Conservation (phyloP, 1,140 invertebrate genomes). For the Agraylea sexmaculata region DNA sequence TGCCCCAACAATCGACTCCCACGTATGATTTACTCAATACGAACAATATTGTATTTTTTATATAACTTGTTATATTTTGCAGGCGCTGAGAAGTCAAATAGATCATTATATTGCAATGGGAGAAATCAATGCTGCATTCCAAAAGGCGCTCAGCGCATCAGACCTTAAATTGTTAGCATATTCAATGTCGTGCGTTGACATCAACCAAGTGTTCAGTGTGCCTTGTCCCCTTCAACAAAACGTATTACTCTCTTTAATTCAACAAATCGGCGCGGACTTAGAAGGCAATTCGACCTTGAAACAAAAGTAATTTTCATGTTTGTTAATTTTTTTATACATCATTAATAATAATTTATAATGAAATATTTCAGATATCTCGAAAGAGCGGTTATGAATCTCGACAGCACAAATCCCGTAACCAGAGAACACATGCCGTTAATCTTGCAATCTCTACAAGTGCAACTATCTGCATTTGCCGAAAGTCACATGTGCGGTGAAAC, state of each 20-base stretch:
- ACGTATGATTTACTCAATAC: slow-evolving; percentile 27
- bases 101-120: slow-evolving; percentile 59
- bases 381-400: slow-evolving; percentile 75
- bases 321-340: slow-evolving; percentile 5
- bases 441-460: slow-evolving; percentile 58
- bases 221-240: slow-evolving; percentile 67
- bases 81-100: slow-evolving; percentile 55
- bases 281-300: slow-evolving; percentile 75
- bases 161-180: slow-evolving; percentile 75
- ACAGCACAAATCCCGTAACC: slow-evolving; percentile 62
- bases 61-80: slow-evolving; percentile 19
- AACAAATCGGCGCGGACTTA: slow-evolving; percentile 84
- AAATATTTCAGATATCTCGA: slow-evolving; percentile 62
- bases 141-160: slow-evolving; percentile 76
- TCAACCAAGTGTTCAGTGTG: slow-evolving; percentile 59
- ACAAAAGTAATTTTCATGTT: slow-evolving; percentile 55
- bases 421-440: slow-evolving; percentile 74
- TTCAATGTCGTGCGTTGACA: slow-evolving; percentile 71
- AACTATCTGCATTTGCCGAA: slow-evolving; percentile 57
- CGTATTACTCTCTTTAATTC: slow-evolving; percentile 81
- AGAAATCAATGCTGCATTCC: slow-evolving; percentile 76
- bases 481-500: slow-evolving; percentile 57
- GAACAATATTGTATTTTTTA: slow-evolving; percentile 17
- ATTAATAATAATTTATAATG: slow-evolving; percentile 12
- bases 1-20: slow-evolving; percentile 47